phyloP scores from a whole-genome alignment of 2,113 vertebrate genomes.

The Onychorhynchus coronatus region DNA sequence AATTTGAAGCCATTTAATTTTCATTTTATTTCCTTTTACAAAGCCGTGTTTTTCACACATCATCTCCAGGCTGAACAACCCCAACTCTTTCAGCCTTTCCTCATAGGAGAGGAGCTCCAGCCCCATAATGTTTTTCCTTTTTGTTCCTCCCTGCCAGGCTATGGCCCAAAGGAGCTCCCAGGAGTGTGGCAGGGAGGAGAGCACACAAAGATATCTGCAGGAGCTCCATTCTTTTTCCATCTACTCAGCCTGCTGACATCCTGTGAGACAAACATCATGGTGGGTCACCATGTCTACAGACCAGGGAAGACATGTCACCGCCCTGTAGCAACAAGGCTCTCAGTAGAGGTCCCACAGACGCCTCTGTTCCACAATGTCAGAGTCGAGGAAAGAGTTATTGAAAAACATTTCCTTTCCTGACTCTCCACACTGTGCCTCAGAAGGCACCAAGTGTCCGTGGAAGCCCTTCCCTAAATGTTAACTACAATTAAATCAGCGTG shows the following conservation, averaged over 20 bases:
- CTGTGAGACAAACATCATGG: background rate
- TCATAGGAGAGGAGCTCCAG: too few relatives aligned
- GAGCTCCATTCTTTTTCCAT: background rate
- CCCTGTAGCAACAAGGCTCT: accelerated
- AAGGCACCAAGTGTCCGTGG: background rate
- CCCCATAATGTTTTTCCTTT: background rate
- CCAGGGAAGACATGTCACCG: background rate
- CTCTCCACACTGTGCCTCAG: background rate
- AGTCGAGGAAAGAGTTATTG: background rate
- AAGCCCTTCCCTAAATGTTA: background rate
- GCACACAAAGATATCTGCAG: background rate
- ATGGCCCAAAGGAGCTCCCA: background rate
- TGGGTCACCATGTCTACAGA: background rate
- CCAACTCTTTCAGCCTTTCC: background rate
- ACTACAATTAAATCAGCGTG: background rate
- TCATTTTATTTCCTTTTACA: background rate
- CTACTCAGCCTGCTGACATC: background rate
- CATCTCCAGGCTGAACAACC: background rate
- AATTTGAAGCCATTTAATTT: background rate
- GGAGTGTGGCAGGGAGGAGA: background rate
- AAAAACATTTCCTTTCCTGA: background rate
- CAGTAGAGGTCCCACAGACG: background rate
- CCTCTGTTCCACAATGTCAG: background rate
- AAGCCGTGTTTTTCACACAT: background rate
- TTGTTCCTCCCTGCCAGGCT: background rate